Conservation (phyloP, 2,888 invertebrate genomes). For the Perizoma flavofasciatum region DNA sequence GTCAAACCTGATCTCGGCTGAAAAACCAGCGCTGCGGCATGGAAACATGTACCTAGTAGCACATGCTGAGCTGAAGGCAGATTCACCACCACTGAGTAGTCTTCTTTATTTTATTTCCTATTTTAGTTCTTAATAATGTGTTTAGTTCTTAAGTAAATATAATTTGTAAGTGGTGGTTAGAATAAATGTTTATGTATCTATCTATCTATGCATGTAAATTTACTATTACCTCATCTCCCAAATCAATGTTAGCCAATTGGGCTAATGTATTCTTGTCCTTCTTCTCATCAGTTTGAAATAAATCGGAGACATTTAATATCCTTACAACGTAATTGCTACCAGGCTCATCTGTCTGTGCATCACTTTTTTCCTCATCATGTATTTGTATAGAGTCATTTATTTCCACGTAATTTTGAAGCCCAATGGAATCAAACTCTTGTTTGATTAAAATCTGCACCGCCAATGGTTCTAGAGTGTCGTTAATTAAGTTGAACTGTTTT, state of each 20-base stretch:
- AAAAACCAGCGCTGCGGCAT: too few species aligned
- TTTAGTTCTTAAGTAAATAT: too few species aligned
- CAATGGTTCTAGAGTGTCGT: conserved; percentile 8
- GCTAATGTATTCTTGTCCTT: not conserved
- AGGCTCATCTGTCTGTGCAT: not conserved
- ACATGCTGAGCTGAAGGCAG: too few species aligned
- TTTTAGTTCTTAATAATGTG: too few species aligned
- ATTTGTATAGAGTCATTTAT: not conserved
- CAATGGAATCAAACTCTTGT: conserved; percentile 2
- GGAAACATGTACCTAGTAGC: too few species aligned
- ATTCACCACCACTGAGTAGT: too few species aligned
- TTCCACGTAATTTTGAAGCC: not conserved
- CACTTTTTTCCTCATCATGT: conserved; percentile 6
- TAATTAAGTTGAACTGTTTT: conserved; percentile 6
- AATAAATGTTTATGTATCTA: too few species aligned
- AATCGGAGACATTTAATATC: conserved; percentile 2
- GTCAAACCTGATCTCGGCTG: too few species aligned
- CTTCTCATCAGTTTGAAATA: not conserved
- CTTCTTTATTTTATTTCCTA: too few species aligned
- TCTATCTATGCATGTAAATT: too few species aligned
- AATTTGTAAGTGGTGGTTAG: too few species aligned
- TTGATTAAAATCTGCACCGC: not conserved
- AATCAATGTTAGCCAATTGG: conserved; percentile 1
- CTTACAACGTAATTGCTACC: not conserved
- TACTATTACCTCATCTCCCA: conserved; percentile 4